Percentiles rank a stretch among this genome's conserved stretches.
Conservation (phyloP, 2,797 vertebrate species). For the Pangasius sanitwongsei region DNA sequence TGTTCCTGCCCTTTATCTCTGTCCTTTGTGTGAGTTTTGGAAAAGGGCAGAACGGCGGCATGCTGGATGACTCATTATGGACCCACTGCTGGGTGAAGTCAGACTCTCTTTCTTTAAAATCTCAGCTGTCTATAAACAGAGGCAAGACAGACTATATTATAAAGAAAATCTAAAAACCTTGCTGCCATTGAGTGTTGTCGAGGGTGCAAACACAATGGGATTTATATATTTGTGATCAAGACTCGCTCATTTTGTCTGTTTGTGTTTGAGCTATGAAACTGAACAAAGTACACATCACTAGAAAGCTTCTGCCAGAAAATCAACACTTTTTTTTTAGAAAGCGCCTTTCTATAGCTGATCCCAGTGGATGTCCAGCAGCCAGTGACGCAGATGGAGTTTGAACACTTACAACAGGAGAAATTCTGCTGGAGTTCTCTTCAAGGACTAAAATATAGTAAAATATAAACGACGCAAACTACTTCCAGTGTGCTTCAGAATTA, state of each 20-base stretch:
- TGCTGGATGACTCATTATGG: conserved; percentile 39
- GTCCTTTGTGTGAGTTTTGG: conserved; percentile 38
- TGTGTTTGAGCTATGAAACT: background rate
- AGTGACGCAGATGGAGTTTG: background rate
- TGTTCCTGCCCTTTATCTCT: conserved; percentile 25
- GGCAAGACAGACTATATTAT: background rate
- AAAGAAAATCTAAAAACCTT: background rate
- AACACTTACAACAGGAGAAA: background rate
- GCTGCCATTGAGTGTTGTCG: background rate
- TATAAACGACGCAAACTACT: conserved; percentile 1
- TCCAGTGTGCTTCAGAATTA: background rate
- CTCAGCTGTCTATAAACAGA: background rate
- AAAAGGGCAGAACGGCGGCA: conserved; percentile 26
- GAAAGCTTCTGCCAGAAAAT: background rate
- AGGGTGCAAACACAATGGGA: background rate
- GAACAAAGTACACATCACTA: background rate
- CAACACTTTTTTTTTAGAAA: background rate
- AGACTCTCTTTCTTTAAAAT: conserved; percentile 20
- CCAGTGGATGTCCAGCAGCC: background rate
- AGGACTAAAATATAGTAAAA: background rate
- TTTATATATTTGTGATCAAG: background rate
- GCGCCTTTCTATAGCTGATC: background rate
- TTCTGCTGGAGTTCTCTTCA: background rate
- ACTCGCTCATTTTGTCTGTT: background rate
- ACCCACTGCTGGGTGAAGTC: conserved; percentile 31